A percentile compares a stretch with the other conserved stretches of the same genome.
Conservation (phyloP, 2,888 invertebrate species). For the Chrysolina haemoptera region DNA sequence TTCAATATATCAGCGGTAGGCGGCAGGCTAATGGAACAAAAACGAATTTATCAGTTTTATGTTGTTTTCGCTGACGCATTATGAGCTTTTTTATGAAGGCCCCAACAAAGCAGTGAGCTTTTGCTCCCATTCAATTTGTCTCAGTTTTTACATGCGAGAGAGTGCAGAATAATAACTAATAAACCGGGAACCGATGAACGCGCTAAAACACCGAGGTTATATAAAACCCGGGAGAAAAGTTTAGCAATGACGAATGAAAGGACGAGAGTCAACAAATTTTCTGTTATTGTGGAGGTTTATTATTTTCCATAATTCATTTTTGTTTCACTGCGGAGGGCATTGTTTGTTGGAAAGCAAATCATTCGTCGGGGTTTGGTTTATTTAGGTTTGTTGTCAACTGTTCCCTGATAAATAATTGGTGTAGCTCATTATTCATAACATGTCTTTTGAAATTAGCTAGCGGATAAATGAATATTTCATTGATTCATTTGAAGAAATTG, state of each 20-base stretch:
- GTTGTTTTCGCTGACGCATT: slow-evolving; percentile 18
- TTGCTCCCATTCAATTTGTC: slow-evolving; percentile 22
- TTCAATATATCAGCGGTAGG: background rate
- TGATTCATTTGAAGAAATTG: too few species aligned
- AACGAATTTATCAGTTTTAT: slow-evolving; percentile 19
- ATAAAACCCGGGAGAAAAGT: slow-evolving; percentile 26
- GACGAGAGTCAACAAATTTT: slow-evolving; percentile 38
- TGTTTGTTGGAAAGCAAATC: slow-evolving; percentile 4
- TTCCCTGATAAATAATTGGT: too few species aligned
- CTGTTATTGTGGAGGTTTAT: slow-evolving; percentile 32
- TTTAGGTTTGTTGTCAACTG: background rate
- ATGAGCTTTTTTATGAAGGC: slow-evolving; percentile 15
- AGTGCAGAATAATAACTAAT: slow-evolving; percentile 20
- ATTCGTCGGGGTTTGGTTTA: background rate
- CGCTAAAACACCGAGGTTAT: slow-evolving; percentile 19
- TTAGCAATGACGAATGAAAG: slow-evolving; percentile 36
- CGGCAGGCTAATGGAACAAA: slow-evolving; percentile 16
- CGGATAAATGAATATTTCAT: background rate
- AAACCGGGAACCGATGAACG: slow-evolving; percentile 20
- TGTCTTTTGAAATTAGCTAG: slow-evolving; percentile 10
- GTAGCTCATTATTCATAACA: slow-evolving; percentile 14
- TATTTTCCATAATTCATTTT: slow-evolving; percentile 34
- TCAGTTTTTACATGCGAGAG: slow-evolving; percentile 12
- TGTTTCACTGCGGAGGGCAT: slow-evolving; percentile 21
- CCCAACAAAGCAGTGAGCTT: slow-evolving; percentile 17